A percentile compares a stretch with the other conserved stretches of the same genome.
These are phyloP conservation scores for Odontomyia ornata DNA, from an alignment of 2,888 invertebrate genomes.

Conservation along the genomic window DNA sequence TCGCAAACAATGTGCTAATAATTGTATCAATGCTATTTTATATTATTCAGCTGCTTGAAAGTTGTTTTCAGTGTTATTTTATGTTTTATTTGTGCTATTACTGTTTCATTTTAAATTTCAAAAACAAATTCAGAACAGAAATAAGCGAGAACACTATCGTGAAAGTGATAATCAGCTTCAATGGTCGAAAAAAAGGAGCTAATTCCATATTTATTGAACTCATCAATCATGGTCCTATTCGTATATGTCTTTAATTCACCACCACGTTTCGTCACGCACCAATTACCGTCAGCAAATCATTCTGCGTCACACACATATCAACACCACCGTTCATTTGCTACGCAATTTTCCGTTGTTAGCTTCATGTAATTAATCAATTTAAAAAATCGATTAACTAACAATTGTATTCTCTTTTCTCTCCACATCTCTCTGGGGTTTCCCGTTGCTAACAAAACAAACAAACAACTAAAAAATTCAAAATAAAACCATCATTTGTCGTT, in stretches of 20 bases:
- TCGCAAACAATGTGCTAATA: too few species aligned
- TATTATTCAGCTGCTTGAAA: neutral
- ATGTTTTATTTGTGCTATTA: neutral
- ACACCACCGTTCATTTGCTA: conserved; percentile 11
- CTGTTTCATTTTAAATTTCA: neutral
- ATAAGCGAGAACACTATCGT: conserved; percentile 30
- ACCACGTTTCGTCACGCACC: neutral
- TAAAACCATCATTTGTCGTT: conserved; percentile 17
- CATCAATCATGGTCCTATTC: conserved; percentile 9
- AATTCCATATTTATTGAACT: neutral
- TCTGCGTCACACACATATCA: neutral
- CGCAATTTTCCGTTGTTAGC: conserved; percentile 28
- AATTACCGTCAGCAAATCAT: conserved; percentile 1
- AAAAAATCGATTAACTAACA: conserved; percentile 26
- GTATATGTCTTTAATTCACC: neutral
- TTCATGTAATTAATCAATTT: neutral
- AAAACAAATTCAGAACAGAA: neutral
- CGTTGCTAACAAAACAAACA: conserved; percentile 10
- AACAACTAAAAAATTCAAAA: neutral
- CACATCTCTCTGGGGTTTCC: neutral
- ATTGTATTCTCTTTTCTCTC: conserved; percentile 28
- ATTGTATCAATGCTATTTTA: too few species aligned
- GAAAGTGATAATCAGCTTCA: neutral
- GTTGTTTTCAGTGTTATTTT: conserved; percentile 7
- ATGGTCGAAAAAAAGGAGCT: neutral